Evolutionary conservation across 2,888 invertebrate genomes (phyloP).

Genomic region (Drosophila borborema): DNA sequence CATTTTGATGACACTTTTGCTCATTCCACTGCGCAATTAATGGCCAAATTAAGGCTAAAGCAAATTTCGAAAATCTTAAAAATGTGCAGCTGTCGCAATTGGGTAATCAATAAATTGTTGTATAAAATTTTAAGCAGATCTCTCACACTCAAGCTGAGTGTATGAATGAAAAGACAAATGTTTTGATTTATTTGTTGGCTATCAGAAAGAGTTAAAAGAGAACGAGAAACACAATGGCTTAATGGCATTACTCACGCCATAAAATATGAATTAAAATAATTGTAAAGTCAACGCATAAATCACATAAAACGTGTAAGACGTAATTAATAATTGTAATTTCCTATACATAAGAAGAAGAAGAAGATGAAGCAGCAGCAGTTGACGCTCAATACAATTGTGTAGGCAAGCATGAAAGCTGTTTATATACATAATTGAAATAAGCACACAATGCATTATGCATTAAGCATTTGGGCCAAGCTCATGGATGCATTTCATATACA

Average conservation of each 20-base stretch:
- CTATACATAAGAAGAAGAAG: constrained; percentile 2
- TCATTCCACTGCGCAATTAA: constrained; percentile 2
- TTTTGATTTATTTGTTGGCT: constrained; percentile 25
- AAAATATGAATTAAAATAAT: neutral
- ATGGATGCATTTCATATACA: neutral
- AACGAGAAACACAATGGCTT: constrained; percentile 12
- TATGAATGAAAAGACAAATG: constrained; percentile 7
- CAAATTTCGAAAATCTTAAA: constrained; percentile 1
- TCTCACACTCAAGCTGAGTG: neutral
- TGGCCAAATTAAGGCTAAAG: constrained; percentile 1
- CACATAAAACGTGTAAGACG: constrained; percentile 55
- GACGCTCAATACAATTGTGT: neutral
- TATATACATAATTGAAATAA: constrained; percentile 37
- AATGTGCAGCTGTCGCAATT: constrained; percentile 5
- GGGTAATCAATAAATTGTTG: constrained; percentile 18
- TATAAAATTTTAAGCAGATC: neutral
- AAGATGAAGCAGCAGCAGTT: neutral
- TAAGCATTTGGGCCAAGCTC: neutral
- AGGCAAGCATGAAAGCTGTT: constrained; percentile 8
- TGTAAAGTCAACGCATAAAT: constrained; percentile 57
- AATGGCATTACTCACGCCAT: neutral
- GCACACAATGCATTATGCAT: constrained; percentile 19
- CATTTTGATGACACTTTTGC: constrained; percentile 13
- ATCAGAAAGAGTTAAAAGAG: neutral
- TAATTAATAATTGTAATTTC: constrained; percentile 74